A percentile compares a stretch with the other conserved stretches of the same genome.
These are phyloP conservation scores for Saccopteryx leptura DNA, from an alignment of 2,113 vertebrate species.

Conservation along the genomic window DNA sequence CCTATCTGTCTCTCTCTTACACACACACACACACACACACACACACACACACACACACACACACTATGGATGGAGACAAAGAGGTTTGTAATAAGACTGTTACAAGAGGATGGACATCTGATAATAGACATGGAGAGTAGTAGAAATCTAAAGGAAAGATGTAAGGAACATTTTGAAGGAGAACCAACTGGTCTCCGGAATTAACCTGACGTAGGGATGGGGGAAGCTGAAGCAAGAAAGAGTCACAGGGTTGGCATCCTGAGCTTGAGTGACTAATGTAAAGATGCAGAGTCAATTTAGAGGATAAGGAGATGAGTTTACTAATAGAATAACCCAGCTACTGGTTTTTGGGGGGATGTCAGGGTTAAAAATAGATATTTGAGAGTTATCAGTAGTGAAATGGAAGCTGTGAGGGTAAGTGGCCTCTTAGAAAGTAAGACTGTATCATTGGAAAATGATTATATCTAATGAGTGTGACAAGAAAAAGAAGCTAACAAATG, in stretches of 20 bases:
- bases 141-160: slow-evolving; percentile 5
- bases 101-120: neutral
- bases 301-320: neutral
- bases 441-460: neutral
- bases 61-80: neutral
- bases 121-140: neutral
- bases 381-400: slow-evolving; percentile 32
- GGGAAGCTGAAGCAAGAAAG: neutral
- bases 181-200: slow-evolving; percentile 29
- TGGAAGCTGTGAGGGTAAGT: neutral
- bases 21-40: no score
- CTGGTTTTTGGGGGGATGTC: neutral
- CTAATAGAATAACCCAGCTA: neutral
- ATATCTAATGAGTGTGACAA: neutral
- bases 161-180: neutral
- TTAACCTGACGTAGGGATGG: neutral
- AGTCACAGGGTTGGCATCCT: neutral
- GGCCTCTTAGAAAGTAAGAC: slow-evolving; percentile 9
- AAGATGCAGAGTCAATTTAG: neutral
- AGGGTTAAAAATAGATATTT: slow-evolving; percentile 13
- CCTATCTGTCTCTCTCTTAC: no score
- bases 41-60: no score
- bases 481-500: neutral
- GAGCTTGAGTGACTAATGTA: neutral
- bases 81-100: neutral